Evolutionary conservation across 1,140 invertebrate species (phyloP), one percentile per base, ranked within the genome.

Genomic region (Zaprionus gabonicus): DNA sequence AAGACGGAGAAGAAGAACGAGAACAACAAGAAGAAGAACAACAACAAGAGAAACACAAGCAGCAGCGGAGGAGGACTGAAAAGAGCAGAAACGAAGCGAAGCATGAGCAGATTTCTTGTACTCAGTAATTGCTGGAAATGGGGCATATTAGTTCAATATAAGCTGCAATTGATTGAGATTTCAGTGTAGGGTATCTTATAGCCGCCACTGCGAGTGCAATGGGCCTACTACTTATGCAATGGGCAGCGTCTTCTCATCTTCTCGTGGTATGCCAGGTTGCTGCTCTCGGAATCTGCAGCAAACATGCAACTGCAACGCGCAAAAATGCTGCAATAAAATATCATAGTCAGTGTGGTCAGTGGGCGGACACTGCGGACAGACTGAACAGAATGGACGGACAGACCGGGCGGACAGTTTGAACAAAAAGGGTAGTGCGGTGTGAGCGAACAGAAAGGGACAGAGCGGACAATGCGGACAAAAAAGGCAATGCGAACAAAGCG

Each of bases 281-380:
- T 20, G n/a, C n/a, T 12, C 44, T 49, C 55, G 17, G 13, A 23
- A 56, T 56, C 58, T 38, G 20, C 38, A 41, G 51, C 44, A 20
- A 38, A 51, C 10, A 10, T 51, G 20, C 46, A 25, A 9, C 4
- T n/a, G 46, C 46, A 64, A 36, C 68, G 62, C n/a, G 15, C n/a
- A 46, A 66, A 67, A 72, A 70, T 63, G 66, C 41, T 41, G 59
- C 57, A 70, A 36, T 67, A 31, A 57, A 64, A 51, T 64, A 41
- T 64, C 49, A 17, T 36, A 38, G 5, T 4, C 31, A 41, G 60
- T 65, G 55, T 41, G 55, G 72, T 13, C 64, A 73, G 56, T 36
- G 44, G 23, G 59, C 17, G 13, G 13, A 12, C 12, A 17, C 9
- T 53, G 17, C 34, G 31, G 1, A 44, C 25, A 46, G 38, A 23